These are phyloP conservation scores for Tringa solitaria DNA, from an alignment of 2,113 vertebrate species.

Conservation along the genomic window DNA sequence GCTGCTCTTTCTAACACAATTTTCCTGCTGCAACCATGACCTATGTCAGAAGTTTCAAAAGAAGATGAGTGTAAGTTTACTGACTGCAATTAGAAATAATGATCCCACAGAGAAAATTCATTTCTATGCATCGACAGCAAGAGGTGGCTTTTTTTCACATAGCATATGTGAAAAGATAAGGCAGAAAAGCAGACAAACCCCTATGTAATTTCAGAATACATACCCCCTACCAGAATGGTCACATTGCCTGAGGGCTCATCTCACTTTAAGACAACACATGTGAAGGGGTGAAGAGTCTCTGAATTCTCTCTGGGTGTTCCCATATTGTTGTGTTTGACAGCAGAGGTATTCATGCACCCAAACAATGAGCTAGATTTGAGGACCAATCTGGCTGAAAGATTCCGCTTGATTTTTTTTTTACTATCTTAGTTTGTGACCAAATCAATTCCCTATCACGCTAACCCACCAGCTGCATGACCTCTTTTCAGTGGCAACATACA, in stretches of 20 bases:
- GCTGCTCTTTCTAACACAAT: background rate
- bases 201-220: background rate
- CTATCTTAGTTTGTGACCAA: background rate
- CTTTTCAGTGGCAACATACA: background rate
- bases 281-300: background rate
- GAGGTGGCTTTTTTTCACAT: background rate
- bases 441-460: background rate
- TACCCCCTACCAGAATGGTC: background rate
- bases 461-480: background rate
- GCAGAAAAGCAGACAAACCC: background rate
- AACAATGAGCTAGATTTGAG: background rate
- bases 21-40: background rate
- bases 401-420: background rate
- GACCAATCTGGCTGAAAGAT: background rate
- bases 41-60: background rate
- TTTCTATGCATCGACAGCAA: background rate
- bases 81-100: background rate
- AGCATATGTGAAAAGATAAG: background rate
- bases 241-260: background rate
- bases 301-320: background rate
- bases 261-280: background rate
- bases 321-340: background rate
- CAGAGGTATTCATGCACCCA: background rate
- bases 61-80: background rate
- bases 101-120: background rate